Evolutionary conservation across 2,113 vertebrate species (phyloP).

Genomic region (Trochalopteron elliotii): DNA sequence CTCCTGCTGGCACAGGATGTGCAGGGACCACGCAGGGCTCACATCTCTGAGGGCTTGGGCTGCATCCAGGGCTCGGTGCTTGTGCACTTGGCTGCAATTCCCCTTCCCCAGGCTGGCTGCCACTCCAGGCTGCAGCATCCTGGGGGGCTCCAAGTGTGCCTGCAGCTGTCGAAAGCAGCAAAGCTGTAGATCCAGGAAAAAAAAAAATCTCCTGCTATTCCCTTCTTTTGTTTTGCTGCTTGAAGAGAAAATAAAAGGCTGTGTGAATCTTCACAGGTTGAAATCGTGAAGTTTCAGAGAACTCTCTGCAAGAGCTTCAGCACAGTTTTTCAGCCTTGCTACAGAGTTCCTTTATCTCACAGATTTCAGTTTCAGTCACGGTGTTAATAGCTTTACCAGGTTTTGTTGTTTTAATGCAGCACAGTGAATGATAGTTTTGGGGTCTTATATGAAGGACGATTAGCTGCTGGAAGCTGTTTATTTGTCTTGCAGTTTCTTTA

Average conservation of each 20-base stretch:
- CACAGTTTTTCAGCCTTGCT: not conserved
- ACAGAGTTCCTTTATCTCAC: not conserved
- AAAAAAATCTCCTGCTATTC: not conserved
- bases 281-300: not conserved
- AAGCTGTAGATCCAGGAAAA: not conserved
- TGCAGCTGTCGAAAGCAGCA: not conserved
- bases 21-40: not conserved
- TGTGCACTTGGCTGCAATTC: not conserved
- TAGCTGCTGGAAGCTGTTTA: constrained; percentile 1
- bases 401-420: not conserved
- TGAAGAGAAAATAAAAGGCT: not conserved
- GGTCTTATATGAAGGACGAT: not conserved
- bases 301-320: not conserved
- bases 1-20: rapidly evolving
- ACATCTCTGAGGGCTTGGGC: not conserved
- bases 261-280: not conserved
- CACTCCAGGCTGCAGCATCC: not conserved
- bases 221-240: not conserved
- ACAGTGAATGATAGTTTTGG: not conserved
- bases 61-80: rapidly evolving
- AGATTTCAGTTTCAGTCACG: not conserved
- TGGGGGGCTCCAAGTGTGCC: not conserved
- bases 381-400: not conserved
- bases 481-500: constrained; percentile 15
- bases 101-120: not conserved